Base-by-base conservation (phyloP, 2,888 invertebrate genomes). In the Onchidella celtica region DNA sequence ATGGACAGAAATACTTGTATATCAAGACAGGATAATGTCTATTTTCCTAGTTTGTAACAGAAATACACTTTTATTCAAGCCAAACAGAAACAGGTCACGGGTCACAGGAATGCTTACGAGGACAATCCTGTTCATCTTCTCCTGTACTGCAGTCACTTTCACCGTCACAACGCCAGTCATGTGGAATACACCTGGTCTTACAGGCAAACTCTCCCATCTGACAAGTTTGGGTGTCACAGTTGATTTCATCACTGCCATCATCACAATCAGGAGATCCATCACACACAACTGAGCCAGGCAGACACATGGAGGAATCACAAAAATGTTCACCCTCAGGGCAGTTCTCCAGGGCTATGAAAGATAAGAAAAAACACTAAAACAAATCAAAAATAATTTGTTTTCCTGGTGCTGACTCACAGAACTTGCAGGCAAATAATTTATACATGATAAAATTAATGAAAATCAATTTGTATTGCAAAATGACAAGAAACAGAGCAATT, bases 151-250 rank as follows among this genome's bases (percentile, higher is more conserved):
- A 74, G 47, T 74, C 63, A n/a, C n/a, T n/a, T 4, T 61, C 63
- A 6, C 63, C 74, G 61, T 74, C 74, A 61, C 74, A 74, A 4
- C 3, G 57, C 73, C 73, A 73, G 14, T 55, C 27, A 9, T 4
- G 6, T 6, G 27, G 4, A 6, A 73, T 17, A 32, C 73, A 73
- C 17, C 21, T 9, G 3, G 4, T 6, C 27, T 57, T 6, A 29
- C 73, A 73, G 9, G 14, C 17, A 73, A 57, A 74, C 36, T 74
- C 61, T 14, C 55, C 36, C 6, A 61, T 63, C 34, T 6, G 21
- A 32, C 73, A 73, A 14, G 14, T 11, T 11, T 17, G 24, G 9
- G 29, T 14, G n/a, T 36, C 21, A 38, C 70, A 70, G 40, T 40
- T 70, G 3, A 6, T 3, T 27, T 70, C 70, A 27, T 70, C 70